Base-by-base conservation (phyloP, 2,888 invertebrate species). In the Trissonchulus sp. region DNA sequence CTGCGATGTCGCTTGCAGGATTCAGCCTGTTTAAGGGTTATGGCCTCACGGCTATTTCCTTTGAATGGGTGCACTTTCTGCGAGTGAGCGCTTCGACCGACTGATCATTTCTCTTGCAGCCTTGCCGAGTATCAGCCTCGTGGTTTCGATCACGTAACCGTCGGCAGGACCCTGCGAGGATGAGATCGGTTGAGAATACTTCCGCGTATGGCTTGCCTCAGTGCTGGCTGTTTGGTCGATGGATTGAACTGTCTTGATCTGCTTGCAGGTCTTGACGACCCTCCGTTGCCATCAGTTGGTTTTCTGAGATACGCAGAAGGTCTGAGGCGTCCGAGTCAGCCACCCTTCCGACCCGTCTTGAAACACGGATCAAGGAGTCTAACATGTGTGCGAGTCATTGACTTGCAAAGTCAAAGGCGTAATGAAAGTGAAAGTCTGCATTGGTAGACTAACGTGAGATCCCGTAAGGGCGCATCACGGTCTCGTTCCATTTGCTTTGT, bases 281-380 rank as follows among this genome's bases (percentile, higher is more conserved):
- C n/a, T 35, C 33, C 8, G n/a, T 63, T 3, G n/a, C 8, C 65
- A 15, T 63, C 3, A 3, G 31, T 8, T 8, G 8, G 31, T 33
- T 18, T 28, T n/a, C n/a, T 33, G 71, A 69, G 3, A 35, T 33
- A n/a, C 31, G 37, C 31, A 8, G 71, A 65, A n/a, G 33, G 71
- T 63, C 78, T 8, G 33, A n/a, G 74, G 78, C 72, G 79, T 80
- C 36, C 74, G 76, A 73, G 78, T 80, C 79, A 78, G 79, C 78
- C 77, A 79, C 80, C 87, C 85, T 86, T 87, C 87, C 88, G 89
- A 89, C 89, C 90, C 90, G 90, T 90, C 90, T 90, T 90, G 90
- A 90, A 90, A 90, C 89, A 90, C 89, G 89, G 89, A 90, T 90
- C 89, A 89, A 89, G 89, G 89, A 90, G 89, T 89, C 88, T 88